A percentile compares a stretch with the other conserved stretches of the same genome.
Conservation (phyloP, 2,888 invertebrate species). For the Cerastis leucographa region DNA sequence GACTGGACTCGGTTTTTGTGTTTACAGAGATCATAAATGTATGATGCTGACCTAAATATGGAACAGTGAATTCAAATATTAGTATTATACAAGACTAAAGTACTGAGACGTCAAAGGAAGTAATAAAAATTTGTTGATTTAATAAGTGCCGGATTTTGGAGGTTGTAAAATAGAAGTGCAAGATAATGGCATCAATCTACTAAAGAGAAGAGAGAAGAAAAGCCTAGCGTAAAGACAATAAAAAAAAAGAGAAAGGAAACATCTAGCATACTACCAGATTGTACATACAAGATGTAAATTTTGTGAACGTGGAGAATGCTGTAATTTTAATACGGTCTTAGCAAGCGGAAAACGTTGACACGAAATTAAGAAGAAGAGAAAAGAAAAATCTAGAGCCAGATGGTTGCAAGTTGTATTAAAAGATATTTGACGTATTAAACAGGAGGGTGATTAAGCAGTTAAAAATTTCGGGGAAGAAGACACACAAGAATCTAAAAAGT, state of each 20-base stretch:
- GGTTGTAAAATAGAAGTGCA: not conserved
- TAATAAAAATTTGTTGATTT: not conserved
- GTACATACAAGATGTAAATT: too few species aligned
- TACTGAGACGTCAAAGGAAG: not conserved
- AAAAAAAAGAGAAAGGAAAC: too few species aligned
- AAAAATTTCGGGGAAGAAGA: not conserved
- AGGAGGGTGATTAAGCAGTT: not conserved
- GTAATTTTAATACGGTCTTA: not conserved
- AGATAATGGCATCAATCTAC: not conserved
- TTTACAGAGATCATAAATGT: conserved; percentile 60
- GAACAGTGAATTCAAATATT: conserved; percentile 54
- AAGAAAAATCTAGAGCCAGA: not conserved
- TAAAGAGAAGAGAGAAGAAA: not conserved
- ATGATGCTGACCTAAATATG: conserved; percentile 53
- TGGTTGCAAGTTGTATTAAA: not conserved
- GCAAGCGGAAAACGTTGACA: not conserved
- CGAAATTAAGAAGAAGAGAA: not conserved
- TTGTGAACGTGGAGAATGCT: not conserved
- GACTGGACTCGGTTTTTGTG: conserved; percentile 43
- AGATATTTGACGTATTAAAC: too few species aligned
- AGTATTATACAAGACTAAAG: conserved; percentile 34
- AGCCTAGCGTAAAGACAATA: too few species aligned
- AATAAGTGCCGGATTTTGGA: not conserved
- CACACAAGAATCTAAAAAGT: not conserved
- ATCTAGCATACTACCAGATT: too few species aligned